Evolutionary conservation across 35 echinoderm and acorn worm species (phyloP), one percentile per base, ranked within the genome.

Genomic region (Acanthaster planci): DNA sequence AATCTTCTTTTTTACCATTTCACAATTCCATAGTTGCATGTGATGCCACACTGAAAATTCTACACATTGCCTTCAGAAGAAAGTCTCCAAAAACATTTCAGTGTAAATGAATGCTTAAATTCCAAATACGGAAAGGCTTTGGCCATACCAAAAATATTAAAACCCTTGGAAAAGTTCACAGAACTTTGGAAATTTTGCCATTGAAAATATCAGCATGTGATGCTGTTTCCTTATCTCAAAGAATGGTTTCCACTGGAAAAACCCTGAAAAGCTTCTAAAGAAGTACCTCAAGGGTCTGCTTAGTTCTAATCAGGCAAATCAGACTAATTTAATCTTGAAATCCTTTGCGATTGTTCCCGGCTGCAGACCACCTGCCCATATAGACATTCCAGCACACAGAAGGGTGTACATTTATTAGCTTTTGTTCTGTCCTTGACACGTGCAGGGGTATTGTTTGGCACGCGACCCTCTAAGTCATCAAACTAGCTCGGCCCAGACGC

Each of bases 341-440:
- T 72, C 64, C 64, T 27, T 19, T 6, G 64, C 34, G 23, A 72
- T 72, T 72, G 64, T 72, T 72, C 64, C 18, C 15, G 64, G 22
- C 64, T n/a, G 64, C 19, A 23, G 64, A 72, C 64, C 64, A 72
- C 64, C 64, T 72, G 64, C 64, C 64, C 10, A 23, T 72, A 36
- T 72, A 36, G 1, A 72, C 64, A 72, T 72, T 72, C 64, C 64
- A 72, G 30, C 30, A 72, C 64, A 72, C 64, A 72, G 64, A 23
- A 34, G 34, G 64, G 64, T 26, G 64, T 14, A 35, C 64, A 35
- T 72, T 72, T 72, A 72, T 72, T 72, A 72, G 64, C 64, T 72
- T 72, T 72, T 72, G 64, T 72, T 72, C 64, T 72, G 64, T 72
- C 64, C 64, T 72, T 72, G 64, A 72, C 64, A 72, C 64, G 64